These are phyloP conservation scores for Diplodus sargus DNA, from an alignment of 2,797 vertebrate species.

Conservation along the genomic window DNA sequence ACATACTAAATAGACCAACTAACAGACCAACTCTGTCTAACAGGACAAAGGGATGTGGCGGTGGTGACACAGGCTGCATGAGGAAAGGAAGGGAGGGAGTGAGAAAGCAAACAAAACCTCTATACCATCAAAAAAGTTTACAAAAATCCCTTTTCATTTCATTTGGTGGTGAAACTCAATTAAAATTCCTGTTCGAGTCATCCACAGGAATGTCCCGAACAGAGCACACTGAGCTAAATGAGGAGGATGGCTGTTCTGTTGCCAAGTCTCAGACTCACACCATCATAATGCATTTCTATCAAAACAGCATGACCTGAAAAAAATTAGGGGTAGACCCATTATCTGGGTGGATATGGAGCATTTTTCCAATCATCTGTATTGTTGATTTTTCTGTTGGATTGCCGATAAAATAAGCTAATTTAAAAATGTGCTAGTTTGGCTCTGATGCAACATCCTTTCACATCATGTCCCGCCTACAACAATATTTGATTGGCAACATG, in stretches of 20 bases:
- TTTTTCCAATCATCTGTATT: too few relatives aligned
- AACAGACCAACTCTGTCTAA: conserved; percentile 19
- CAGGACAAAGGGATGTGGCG: conserved; percentile 43
- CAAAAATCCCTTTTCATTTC: not conserved
- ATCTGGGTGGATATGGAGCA: too few relatives aligned
- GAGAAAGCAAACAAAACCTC: not conserved
- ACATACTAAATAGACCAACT: conserved; percentile 26
- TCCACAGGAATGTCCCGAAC: conserved; percentile 8
- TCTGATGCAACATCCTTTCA: too few relatives aligned
- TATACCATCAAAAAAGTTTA: not conserved
- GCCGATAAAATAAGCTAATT: too few relatives aligned
- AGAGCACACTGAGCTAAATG: not conserved
- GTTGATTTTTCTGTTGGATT: too few relatives aligned
- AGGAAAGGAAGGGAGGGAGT: not conserved
- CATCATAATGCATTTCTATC: not conserved
- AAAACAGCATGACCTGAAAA: not conserved
- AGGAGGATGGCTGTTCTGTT: not conserved
- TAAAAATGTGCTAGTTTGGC: too few relatives aligned
- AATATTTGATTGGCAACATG: too few relatives aligned
- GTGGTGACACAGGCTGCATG: conserved; percentile 39
- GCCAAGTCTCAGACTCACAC: not conserved
- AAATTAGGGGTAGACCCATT: too few relatives aligned
- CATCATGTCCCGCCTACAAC: too few relatives aligned
- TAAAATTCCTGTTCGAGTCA: not conserved
- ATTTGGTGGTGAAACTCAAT: not conserved